Base-by-base conservation (phyloP, 2,888 invertebrate genomes). In the Flexamia atlantica region DNA sequence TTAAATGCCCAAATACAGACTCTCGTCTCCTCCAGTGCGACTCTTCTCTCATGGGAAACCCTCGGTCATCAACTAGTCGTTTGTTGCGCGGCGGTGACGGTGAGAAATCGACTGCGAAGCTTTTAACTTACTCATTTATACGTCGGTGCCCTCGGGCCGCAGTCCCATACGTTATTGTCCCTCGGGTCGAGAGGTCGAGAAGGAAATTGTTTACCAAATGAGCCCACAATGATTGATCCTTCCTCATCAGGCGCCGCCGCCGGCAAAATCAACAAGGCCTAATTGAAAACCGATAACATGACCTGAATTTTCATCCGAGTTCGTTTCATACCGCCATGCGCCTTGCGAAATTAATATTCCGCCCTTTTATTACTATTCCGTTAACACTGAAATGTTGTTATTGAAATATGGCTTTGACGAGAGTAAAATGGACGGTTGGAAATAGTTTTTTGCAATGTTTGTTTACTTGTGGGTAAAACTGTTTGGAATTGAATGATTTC, bases 151-250 rank as follows among this genome's bases (percentile, higher is more conserved):
- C 57, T n/a, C 14, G 20, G 23, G 23, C 23, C 57, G 36, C 4
- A 57, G 57, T 57, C 23, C 57, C 57, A 57, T 57, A 57, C 57
- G 12, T 57, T 23, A 57, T 57, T 46, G 46, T 46, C 46, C 46
- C 46, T 46, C 14, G n/a, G 68, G 68, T 36, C 32, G 17, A 30
- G 32, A 68, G 68, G 68, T 68, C 68, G 36, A 17, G 7, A 5
- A 57, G 68, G 68, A 68, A 68, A 68, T 68, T 68, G 68, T 68
- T 68, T 68, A 68, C 68, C n/a, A 36, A 68, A 68, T 68, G 68
- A 68, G 32, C 2, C 68, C 68, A 7, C 32, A 28, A 25, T 30
- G 68, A 68, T 68, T 68, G 68, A 68, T 68, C 32, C 36, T 68
- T 36, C 36, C 68, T 60, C 60, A 60, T 60, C 60, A 60, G 28